Evolutionary conservation across 2,888 invertebrate genomes (phyloP), one percentile per base, ranked within the genome.

Genomic region (Pseudanteris insignis): DNA sequence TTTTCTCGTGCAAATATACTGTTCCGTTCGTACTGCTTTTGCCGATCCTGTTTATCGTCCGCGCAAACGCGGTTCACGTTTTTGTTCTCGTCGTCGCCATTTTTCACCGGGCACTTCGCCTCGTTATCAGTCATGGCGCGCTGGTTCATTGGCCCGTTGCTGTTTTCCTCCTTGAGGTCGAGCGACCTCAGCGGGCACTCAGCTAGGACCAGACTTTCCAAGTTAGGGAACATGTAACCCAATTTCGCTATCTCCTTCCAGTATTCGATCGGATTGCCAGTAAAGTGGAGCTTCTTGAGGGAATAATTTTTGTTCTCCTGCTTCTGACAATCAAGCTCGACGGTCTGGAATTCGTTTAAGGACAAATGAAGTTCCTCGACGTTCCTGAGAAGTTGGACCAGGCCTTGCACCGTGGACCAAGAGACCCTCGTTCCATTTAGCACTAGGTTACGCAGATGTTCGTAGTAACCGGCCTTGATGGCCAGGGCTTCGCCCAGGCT

Each of bases 301-400:
- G 88, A 85, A 9, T 83, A 81, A 73, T 93, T 92, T 3, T 85
- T 83, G 28, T 78, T 77, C 47, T 75, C 75, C 5, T 66, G 66
- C 24, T 72, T 71, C 63, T 75, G 70, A 71, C 73, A 73, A 11
- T 81, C 77, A 11, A 93, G 82, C 51, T 90, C 86, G 26, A 94
- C 90, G 66, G 87, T 86, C 14, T 86, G 86, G 79, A 92, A 94
- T 77, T 92, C 90, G 81, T 96, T 97, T 60, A 95, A 84, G 75
- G 96, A 95, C 71, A 96, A 82, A 81, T 96, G 96, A 65, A 97
- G 83, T 81, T 96, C 96, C 83, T 94, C 91, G 30, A 96, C 83
- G 75, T 88, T 88, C 51, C 89, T 90, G 63, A 92, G 83, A 73
- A 89, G 85, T 72, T 88, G 86, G 44, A 95, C 84, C 62, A 96